phyloP scores from a whole-genome alignment of 1,140 invertebrate species.

The Cephus cinctus region DNA sequence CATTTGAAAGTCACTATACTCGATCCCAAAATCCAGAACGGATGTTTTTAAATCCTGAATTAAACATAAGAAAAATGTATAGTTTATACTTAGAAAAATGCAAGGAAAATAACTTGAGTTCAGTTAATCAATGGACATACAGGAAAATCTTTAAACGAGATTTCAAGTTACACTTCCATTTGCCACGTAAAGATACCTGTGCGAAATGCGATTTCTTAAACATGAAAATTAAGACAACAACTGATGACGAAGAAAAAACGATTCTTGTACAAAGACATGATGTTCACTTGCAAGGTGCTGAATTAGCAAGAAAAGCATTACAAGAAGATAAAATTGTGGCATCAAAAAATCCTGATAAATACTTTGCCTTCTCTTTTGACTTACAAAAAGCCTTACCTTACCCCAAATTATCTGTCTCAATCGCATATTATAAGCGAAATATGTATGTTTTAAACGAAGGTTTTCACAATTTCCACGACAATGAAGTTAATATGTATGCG shows the following conservation, averaged over 20 bases:
- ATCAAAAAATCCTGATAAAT: conserved; percentile 21
- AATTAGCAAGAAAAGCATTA: conserved; percentile 27
- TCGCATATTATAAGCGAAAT: conserved; percentile 30
- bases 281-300: conserved; percentile 20
- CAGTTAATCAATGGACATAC: conserved; percentile 25
- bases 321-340: conserved; percentile 22
- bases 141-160: conserved; percentile 26
- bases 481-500: conserved; percentile 27
- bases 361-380: conserved; percentile 24
- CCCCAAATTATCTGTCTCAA: conserved; percentile 22
- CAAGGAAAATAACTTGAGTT: conserved; percentile 21
- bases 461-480: conserved; percentile 22
- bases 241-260: conserved; percentile 25
- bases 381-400: conserved; percentile 27
- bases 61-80: conserved; percentile 27
- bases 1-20: conserved; percentile 29
- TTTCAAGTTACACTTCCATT: conserved; percentile 29
- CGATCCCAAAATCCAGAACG: conserved; percentile 26
- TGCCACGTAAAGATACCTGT: conserved; percentile 27
- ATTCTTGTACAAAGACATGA: conserved; percentile 23
- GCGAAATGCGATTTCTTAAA: conserved; percentile 21
- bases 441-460: conserved; percentile 22
- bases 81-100: conserved; percentile 24
- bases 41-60: conserved; percentile 24
- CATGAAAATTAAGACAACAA: conserved; percentile 27